Base-by-base conservation (phyloP, 2,888 invertebrate genomes). In the Lymantria dispar region DNA sequence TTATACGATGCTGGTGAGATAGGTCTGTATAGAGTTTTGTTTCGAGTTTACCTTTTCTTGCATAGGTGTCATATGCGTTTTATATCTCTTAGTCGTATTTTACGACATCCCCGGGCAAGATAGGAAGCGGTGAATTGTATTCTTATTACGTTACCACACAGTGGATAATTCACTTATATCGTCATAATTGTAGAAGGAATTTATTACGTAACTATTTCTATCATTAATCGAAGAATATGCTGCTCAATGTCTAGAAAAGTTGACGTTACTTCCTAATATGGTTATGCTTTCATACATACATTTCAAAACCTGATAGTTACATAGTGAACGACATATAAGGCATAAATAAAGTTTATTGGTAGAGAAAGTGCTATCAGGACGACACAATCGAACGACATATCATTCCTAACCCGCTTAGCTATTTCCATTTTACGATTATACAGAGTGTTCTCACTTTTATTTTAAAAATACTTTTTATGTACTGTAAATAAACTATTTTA, bases 311-410 rank as follows among this genome's bases (percentile, higher is more conserved):
- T 47, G 67, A 54, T 52, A 22, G 55, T 62, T 66, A 60, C 54
- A 52, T 51, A 13, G 7, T 11, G 58, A 52, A 50, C 45, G 58
- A 56, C 58, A 47, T 52, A 49, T 45, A 40, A 41, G 29, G 42
- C 44, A 53, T 47, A 64, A 57, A 65, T 52, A 52, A 15, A 45
- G 48, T 48, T 62, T 68, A 68, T 60, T 48, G 57, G 44, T 43
- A 44, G 60, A 56, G 66, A 67, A 67, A 67, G 65, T 68, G 29
- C 36, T 38, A 38, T 60, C 46, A 50, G 47, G 56, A 56, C 45
- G 39, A 22, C 42, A 60, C 43, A 38, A 38, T 38, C 38, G 55
- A 40, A 1, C 30, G 42, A 54, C 45, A 58, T 47, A 54, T 38
- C n/a, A n/a, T 38, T 38, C 38, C 38, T 38, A 33, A 10, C 33